Evolutionary conservation across 1,140 invertebrate species (phyloP).

Genomic region (Agrilus planipennis): DNA sequence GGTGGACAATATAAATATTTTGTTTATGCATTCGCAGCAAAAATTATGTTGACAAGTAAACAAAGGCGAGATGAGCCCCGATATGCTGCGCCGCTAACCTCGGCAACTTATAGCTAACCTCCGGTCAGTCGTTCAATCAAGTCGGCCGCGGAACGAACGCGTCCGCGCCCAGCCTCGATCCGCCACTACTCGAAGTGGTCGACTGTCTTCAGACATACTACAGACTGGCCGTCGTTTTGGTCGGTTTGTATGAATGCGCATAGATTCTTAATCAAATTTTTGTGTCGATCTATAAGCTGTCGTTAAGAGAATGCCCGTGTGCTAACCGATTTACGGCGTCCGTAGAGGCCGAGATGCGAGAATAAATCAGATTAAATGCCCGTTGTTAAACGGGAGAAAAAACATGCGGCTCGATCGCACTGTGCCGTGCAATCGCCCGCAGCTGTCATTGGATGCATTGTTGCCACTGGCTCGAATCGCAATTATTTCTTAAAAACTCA

Average conservation of each 20-base stretch:
- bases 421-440: no score
- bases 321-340: no score
- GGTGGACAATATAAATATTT: slow-evolving; percentile 36
- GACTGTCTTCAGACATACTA: slow-evolving; percentile 29
- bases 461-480: no score
- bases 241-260: slow-evolving; percentile 23
- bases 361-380: no score
- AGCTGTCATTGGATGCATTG: no score
- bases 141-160: slow-evolving; percentile 4
- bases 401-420: no score
- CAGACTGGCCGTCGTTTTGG: slow-evolving; percentile 28
- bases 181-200: slow-evolving; percentile 13
- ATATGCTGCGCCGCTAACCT: slow-evolving; percentile 31
- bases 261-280: slow-evolving; percentile 33
- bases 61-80: slow-evolving; percentile 36
- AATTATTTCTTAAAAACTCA: no score
- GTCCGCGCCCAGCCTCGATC: background rate
- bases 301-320: slow-evolving; percentile 24
- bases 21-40: slow-evolving; percentile 35
- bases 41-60: slow-evolving; percentile 36
- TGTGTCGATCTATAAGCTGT: slow-evolving; percentile 22
- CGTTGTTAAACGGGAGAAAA: no score
- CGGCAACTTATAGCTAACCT: slow-evolving; percentile 33
- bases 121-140: slow-evolving; percentile 13
- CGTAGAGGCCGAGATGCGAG: no score